These are phyloP conservation scores for Neodiprion pinetum DNA, from an alignment of 1,140 invertebrate genomes.

Conservation along the genomic window DNA sequence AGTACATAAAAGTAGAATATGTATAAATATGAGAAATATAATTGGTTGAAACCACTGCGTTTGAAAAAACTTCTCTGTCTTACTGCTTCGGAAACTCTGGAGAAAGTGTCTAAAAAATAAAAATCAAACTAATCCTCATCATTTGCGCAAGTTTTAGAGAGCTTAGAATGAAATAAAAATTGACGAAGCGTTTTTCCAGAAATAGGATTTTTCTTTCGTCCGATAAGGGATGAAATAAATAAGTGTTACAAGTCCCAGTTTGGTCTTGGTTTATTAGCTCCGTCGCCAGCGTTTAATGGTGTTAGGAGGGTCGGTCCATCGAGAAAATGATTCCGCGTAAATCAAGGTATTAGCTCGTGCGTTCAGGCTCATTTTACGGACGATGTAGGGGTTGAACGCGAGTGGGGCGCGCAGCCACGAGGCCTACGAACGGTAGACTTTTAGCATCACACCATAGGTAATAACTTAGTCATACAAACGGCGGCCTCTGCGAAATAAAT, in stretches of 20 bases:
- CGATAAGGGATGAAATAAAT: too few relatives aligned
- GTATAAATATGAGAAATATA: too few relatives aligned
- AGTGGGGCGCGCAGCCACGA: not conserved
- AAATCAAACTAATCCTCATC: too few relatives aligned
- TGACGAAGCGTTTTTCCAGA: too few relatives aligned
- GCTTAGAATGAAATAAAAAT: too few relatives aligned
- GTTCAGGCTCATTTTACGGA: not conserved
- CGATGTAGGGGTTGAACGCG: not conserved
- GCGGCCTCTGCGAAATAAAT: slow-evolving; percentile 1
- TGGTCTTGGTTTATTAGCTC: not conserved
- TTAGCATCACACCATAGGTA: not conserved
- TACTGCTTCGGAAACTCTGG: too few relatives aligned
- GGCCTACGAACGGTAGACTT: not conserved
- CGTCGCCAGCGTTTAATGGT: not conserved
- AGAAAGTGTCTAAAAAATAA: too few relatives aligned
- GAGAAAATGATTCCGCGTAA: slow-evolving; percentile 1
- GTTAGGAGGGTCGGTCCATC: not conserved
- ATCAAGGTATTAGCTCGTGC: not conserved
- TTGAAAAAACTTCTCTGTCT: too few relatives aligned
- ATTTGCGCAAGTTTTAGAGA: too few relatives aligned
- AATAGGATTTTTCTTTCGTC: too few relatives aligned
- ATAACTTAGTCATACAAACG: slow-evolving; percentile 13
- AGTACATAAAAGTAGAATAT: too few relatives aligned
- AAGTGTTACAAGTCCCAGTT: not conserved
- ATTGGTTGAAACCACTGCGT: too few relatives aligned